Base-by-base conservation (phyloP, 2,888 invertebrate genomes). In the Agonopterix arenella region DNA sequence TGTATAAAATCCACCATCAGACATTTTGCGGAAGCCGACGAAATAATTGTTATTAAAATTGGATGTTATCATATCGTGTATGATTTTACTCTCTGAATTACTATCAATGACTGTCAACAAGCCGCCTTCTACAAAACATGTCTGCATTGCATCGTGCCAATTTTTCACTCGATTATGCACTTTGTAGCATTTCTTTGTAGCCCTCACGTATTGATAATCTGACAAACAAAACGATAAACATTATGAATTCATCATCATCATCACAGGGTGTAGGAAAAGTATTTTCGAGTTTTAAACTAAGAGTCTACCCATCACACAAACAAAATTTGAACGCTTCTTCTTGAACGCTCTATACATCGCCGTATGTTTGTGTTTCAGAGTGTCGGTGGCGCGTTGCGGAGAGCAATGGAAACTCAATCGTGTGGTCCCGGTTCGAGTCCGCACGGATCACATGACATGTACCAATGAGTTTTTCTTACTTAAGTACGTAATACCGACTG, bases 41-140 rank as follows among this genome's bases (percentile, higher is more conserved):
- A 46, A 50, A 16, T 43, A 50, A 36, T 11, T n/a, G 9, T 38
- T 36, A 9, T 13, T 28, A 7, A 5, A 5, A 7, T 28, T 48
- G 8, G 18, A 9, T 8, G 10, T 13, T 43, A 47, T 51, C 1
- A 42, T 40, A 4, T 47, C 36, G 9, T 11, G 2, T 8, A 59
- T 18, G 0, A 56, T 18, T 1, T 44, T 11, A 11, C 59, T 52
- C 47, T 62, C 56, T 9, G 49, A 13, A 0, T 46, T 11, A 11
- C 46, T 53, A 8, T 55, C 52, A 1, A 57, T 10, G 8, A 58
- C 57, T 0, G 53, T 51, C 11, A 66, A 50, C 1, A 57, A 38
- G 0, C 59, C 63, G 0, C 66, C 66, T 55, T 66, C 66, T 60
- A 62, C 60, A 41, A 50, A 56, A 45, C 66, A 66, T 1, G 61